Evolutionary conservation across 2,888 invertebrate genomes (phyloP), one percentile per base, ranked within the genome.

Genomic region (Eilema griseolum): DNA sequence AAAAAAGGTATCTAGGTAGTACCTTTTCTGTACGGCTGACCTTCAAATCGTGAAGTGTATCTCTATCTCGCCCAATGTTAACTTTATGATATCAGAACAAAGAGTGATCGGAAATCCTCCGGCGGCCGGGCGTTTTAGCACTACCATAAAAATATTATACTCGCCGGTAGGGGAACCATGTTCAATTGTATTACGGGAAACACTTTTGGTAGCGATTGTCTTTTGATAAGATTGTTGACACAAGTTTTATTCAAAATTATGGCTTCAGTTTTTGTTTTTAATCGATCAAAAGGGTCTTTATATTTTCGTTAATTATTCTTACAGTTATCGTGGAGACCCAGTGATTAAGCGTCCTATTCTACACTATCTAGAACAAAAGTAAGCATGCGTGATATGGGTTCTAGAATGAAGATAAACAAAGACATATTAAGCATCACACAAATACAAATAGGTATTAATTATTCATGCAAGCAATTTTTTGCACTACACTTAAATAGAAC

Each of bases 61-160:
- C 75, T 59, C 28, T 74, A 73, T 75, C 71, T 65, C 46, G 37
- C 23, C 20, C 46, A 64, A 65, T 62, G 63, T 73, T 70, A 72
- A 65, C 23, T 82, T 77, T 75, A 79, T 52, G 74, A 68, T 76
- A 60, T 61, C 66, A 69, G 75, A 79, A 83, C 82, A 82, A 83
- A 80, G 77, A 61, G 57, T 37, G 66, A 66, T 80, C 74, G 72
- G 71, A 74, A 75, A 79, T 78, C 70, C 67, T 76, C 61, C 71
- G 72, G 69, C 72, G 70, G 71, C 52, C 72, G 67, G 64, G 31
- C 71, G 74, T 86, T 86, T 86, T 86, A 86, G 84, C 86, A 77
- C 76, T n/a, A 26, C 73, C 81, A 86, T 86, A 86, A 85, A 86
- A 81, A 81, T 85, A 85, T 84, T 76, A 83, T 72, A 66, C 72